Evolutionary conservation across 2,797 vertebrate species (phyloP), one percentile per base, ranked within the genome.

Genomic region (Intellagama lesueurii): DNA sequence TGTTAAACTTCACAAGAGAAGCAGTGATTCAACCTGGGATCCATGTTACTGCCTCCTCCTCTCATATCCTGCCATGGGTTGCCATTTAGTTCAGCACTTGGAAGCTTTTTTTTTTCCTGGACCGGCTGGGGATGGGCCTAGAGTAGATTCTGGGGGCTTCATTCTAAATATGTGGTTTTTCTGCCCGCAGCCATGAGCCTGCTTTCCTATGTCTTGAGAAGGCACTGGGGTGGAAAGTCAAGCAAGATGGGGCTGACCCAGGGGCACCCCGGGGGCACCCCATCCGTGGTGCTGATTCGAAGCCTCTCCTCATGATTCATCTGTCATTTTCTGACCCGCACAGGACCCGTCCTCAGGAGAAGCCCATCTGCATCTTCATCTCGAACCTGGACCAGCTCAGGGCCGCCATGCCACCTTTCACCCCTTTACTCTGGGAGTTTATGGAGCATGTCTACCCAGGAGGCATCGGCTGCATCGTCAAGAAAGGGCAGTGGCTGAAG

Each of bases 391-490:
- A 98, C 68, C 98, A 99, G 95, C 28, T 98, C 91, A 94, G 97
- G 89, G 96, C 96, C 11, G 96, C 97, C n/a, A 96, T 96, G 91
- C 98, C 98, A 5, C 98, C 98, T 26, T 98, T 99, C 96, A 98
- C 98, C 93, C 97, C 98, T 0, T 91, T 99, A 86, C 97, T 99
- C 30, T 98, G 98, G 98, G 98, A 98, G 89, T 98, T 99, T 84
- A 98, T 98, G 98, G 98, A 97, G 82, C 98, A 97, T 0, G 98
- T 99, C 60, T 98, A 99, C 92, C 98, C 98, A 1, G 98, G 98
- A 83, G 98, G 98, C 60, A 96, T 99, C 0, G 98, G 98, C 93
- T 99, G 98, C 95, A 98, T 99, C 3, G 97, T 99, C 90, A 97
- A 93, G 86, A 99, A 99, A 95, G 98, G 98, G 86, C 97, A 98